A percentile compares a stretch with the other conserved stretches of the same genome.
Evolutionary conservation across 1,140 invertebrate genomes (phyloP).

Genomic region (Monochamus saltuarius): DNA sequence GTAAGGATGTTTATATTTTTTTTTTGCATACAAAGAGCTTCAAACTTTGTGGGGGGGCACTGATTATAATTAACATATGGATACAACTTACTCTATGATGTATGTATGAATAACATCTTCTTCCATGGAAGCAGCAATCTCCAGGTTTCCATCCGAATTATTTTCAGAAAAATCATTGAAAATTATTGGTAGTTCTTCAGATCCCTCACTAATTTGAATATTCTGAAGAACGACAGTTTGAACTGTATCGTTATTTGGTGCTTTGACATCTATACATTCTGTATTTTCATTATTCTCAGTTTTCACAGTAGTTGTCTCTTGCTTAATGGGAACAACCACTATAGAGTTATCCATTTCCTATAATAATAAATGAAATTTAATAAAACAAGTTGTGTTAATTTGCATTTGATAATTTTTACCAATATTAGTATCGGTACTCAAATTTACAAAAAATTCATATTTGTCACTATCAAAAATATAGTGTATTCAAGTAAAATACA

Average conservation of each 20-base stretch:
- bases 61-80: no score
- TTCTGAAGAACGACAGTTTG: conserved; percentile 18
- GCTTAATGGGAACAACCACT: neutral
- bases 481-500: no score
- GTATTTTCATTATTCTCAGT: conserved; percentile 11
- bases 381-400: no score
- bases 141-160: conserved; percentile 45
- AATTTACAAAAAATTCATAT: no score
- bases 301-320: conserved; percentile 13
- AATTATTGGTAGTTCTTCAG: conserved; percentile 22
- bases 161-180: conserved; percentile 25
- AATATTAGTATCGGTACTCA: no score
- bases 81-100: conserved; percentile 35
- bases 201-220: conserved; percentile 4
- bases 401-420: no score
- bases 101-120: conserved; percentile 35
- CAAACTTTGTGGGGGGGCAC: no score
- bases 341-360: neutral
- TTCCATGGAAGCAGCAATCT: conserved; percentile 41
- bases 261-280: neutral
- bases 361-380: no score
- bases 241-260: neutral
- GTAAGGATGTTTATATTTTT: no score
- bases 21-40: no score
- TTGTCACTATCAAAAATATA: no score